These are phyloP conservation scores for Xiphydria camelus DNA, from an alignment of 2,888 invertebrate species.

Conservation along the genomic window DNA sequence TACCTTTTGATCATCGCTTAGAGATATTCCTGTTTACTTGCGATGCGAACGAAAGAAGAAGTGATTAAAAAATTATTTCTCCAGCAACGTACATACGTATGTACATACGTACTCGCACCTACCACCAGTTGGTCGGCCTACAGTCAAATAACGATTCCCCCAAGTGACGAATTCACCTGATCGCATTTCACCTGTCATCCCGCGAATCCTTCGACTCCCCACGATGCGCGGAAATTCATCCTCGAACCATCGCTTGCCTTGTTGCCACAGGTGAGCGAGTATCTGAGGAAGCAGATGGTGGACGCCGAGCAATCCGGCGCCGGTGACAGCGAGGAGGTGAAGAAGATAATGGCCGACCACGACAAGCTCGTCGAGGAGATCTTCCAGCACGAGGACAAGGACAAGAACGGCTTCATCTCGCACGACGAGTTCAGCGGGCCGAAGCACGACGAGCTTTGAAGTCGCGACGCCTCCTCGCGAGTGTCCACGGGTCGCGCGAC, in stretches of 20 bases:
- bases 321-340: conserved; percentile 76
- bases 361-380: conserved; percentile 95
- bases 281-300: conserved; percentile 89
- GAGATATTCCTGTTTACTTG: too few species aligned
- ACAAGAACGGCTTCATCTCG: conserved; percentile 94
- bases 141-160: too few species aligned
- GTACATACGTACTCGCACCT: too few species aligned
- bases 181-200: too few species aligned
- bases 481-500: not conserved
- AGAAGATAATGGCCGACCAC: conserved; percentile 83
- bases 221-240: too few species aligned
- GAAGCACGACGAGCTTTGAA: conserved; percentile 94
- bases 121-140: too few species aligned
- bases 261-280: conserved; percentile 79
- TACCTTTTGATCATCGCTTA: too few species aligned
- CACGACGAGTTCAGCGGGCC: conserved; percentile 96
- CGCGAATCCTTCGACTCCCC: too few species aligned
- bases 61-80: too few species aligned
- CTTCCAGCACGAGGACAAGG: conserved; percentile 96
- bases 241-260: not conserved
- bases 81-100: too few species aligned
- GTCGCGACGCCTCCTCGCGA: conserved; percentile 10
- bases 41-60: too few species aligned
- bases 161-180: too few species aligned
- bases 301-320: conserved; percentile 66